Percentiles rank a stretch among this genome's conserved stretches.
Evolutionary conservation across 2,113 vertebrate genomes (phyloP).

Genomic region (Platysteira castanea): DNA sequence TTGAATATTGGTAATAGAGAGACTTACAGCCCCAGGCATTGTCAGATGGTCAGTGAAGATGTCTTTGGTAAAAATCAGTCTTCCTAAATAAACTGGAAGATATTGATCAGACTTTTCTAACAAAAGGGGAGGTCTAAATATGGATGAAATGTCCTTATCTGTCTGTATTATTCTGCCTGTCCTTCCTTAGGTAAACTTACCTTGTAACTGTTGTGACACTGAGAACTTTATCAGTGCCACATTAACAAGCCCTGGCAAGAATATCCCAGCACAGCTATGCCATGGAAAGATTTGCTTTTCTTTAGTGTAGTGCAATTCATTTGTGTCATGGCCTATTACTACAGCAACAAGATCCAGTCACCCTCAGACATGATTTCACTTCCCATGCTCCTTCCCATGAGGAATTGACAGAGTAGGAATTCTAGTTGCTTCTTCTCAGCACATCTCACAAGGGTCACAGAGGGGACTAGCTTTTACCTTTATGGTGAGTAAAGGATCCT

Average conservation of each 20-base stretch:
- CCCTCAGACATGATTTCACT: background rate
- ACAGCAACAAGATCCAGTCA: background rate
- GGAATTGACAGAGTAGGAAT: background rate
- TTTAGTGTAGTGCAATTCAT: background rate
- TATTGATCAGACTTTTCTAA: background rate
- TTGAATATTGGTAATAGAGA: background rate
- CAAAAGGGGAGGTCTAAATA: background rate
- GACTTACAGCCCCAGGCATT: background rate
- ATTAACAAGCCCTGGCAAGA: background rate
- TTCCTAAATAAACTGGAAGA: background rate
- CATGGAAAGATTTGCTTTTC: background rate
- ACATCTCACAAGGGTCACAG: background rate
- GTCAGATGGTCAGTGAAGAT: background rate
- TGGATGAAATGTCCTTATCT: background rate
- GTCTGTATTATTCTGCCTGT: background rate
- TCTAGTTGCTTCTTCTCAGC: background rate
- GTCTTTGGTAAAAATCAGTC: background rate
- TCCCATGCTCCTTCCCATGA: background rate
- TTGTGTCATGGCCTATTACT: background rate
- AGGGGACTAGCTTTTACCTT: conserved; percentile 11
- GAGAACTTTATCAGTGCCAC: background rate
- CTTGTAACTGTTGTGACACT: background rate
- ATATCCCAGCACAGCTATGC: background rate
- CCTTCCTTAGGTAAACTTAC: background rate
- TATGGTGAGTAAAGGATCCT: conserved; percentile 34